Conservation (phyloP, 2,888 invertebrate species). For the Melieria picta region DNA sequence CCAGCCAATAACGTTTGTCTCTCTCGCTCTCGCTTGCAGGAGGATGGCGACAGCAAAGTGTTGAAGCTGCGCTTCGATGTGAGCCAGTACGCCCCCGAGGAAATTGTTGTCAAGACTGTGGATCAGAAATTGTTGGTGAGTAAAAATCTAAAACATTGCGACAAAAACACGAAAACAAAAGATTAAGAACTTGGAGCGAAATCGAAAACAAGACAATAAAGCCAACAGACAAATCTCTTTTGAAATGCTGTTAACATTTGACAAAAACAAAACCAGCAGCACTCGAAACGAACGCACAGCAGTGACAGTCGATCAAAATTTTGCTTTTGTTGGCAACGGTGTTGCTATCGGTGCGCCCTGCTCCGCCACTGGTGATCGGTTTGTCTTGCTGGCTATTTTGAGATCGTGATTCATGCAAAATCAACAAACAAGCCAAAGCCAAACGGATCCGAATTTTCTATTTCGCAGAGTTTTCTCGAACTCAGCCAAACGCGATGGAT, state of each 20-base stretch:
- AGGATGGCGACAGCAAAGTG: slow-evolving; percentile 92
- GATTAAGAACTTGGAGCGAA: neutral
- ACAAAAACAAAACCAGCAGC: slow-evolving; percentile 8
- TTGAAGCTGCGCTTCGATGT: slow-evolving; percentile 97
- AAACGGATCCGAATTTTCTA: no score
- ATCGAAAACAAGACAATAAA: neutral
- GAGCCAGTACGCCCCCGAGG: slow-evolving; percentile 95
- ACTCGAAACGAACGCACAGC: slow-evolving; percentile 13
- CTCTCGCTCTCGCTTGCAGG: slow-evolving; percentile 68
- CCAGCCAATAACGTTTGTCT: no score
- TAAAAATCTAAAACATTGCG: slow-evolving; percentile 38
- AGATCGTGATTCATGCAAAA: no score
- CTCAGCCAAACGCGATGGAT: no score
- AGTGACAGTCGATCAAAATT: slow-evolving; percentile 20
- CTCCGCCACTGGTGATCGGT: no score
- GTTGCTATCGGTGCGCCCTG: no score
- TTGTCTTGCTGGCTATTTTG: no score
- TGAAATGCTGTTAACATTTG: neutral
- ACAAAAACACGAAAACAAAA: slow-evolving; percentile 1
- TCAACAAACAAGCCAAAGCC: no score
- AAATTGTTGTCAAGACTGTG: slow-evolving; percentile 97
- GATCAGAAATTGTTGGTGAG: slow-evolving; percentile 95
- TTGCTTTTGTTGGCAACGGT: no score
- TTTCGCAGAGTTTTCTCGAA: no score
- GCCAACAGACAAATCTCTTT: neutral